phyloP scores from a whole-genome alignment of 2,888 invertebrate genomes.

The Volucella inflata region DNA sequence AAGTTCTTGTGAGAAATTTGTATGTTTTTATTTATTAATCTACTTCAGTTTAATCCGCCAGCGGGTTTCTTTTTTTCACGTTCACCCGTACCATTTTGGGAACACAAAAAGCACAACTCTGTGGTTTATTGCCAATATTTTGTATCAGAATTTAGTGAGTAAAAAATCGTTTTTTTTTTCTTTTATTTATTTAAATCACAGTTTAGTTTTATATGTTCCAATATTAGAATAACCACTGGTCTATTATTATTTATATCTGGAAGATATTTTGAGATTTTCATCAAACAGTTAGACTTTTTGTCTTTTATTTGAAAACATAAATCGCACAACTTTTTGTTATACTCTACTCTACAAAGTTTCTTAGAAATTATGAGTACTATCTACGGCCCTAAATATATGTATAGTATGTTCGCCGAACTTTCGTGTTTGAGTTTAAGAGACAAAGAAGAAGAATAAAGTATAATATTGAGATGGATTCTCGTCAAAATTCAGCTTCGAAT shows the following conservation, averaged over 20 bases:
- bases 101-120: no score
- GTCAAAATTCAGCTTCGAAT: slow-evolving; percentile 7
- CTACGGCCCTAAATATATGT: background rate
- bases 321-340: slow-evolving; percentile 29
- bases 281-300: slow-evolving; percentile 53
- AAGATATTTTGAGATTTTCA: slow-evolving; percentile 43
- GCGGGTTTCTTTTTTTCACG: no score
- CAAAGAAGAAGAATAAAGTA: slow-evolving; percentile 57
- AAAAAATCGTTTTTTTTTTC: slow-evolving; percentile 8
- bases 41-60: no score
- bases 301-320: slow-evolving; percentile 57
- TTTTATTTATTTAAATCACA: background rate
- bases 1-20: no score
- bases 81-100: no score
- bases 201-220: no score
- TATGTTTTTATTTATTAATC: no score
- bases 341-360: background rate
- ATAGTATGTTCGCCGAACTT: slow-evolving; percentile 4
- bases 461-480: slow-evolving; percentile 55
- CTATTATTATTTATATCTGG: background rate
- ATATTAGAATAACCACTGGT: no score
- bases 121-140: no score
- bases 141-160: background rate
- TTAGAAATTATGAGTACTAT: background rate
- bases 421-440: slow-evolving; percentile 52